Evolutionary conservation across 2,888 invertebrate genomes (phyloP).

Genomic region (Cheilosia vernalis): DNA sequence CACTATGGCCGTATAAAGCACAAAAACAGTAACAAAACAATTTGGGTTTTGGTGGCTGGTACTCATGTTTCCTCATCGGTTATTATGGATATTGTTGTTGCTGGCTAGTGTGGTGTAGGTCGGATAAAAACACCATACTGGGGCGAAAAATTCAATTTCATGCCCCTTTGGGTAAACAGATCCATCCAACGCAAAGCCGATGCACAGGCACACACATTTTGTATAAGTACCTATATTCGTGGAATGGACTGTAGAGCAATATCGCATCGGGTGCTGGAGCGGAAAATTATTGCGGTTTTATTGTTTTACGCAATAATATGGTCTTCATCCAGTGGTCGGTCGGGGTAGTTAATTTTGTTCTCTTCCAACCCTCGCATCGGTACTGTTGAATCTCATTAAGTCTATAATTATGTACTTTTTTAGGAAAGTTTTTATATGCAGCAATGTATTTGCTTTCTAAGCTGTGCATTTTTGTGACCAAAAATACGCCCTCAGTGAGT

Average conservation of each 20-base stretch:
- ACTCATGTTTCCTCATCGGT: conserved; percentile 31
- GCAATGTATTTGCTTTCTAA: no score
- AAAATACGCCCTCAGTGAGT: no score
- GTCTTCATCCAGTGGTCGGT: conserved; percentile 48
- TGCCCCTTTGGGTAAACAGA: conserved; percentile 78
- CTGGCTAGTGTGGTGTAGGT: conserved; percentile 1
- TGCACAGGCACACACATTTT: conserved; percentile 25
- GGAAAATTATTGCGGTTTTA: conserved; percentile 71
- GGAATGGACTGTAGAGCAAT: conserved; percentile 5
- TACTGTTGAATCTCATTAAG: conserved; percentile 32
- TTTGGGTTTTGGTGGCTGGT: conserved; percentile 53
- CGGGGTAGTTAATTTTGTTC: neutral
- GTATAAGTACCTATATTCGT: neutral
- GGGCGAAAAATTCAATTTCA: conserved; percentile 80
- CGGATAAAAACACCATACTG: conserved; percentile 42
- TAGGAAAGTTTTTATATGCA: neutral
- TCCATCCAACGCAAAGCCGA: conserved; percentile 49
- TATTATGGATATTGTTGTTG: conserved; percentile 37
- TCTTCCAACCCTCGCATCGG: neutral
- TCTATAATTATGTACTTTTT: conserved; percentile 20
- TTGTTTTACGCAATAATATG: conserved; percentile 66
- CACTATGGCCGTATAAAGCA: conserved; percentile 22
- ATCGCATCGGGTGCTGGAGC: conserved; percentile 52
- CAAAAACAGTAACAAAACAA: conserved; percentile 65
- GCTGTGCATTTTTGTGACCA: no score